phyloP scores from a whole-genome alignment of 2,113 vertebrate species.

The Anser cygnoides region DNA sequence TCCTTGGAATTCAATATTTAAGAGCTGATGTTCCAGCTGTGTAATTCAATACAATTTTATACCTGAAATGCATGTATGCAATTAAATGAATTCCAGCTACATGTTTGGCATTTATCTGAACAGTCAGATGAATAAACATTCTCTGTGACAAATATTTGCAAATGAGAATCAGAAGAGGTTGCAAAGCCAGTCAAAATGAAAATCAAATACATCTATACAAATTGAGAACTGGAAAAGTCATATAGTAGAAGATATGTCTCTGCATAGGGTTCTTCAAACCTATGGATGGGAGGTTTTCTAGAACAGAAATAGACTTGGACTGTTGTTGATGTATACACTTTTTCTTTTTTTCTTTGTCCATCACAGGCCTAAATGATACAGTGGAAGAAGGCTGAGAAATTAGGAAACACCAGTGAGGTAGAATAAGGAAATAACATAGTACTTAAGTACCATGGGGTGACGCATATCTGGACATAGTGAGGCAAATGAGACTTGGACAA shows the following conservation, averaged over 20 bases:
- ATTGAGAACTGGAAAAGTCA: neutral
- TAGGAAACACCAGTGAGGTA: neutral
- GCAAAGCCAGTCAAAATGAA: neutral
- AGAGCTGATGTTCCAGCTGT: neutral
- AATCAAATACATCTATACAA: neutral
- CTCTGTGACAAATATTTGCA: neutral
- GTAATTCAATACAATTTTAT: neutral
- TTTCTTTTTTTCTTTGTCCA: neutral
- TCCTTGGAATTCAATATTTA: neutral
- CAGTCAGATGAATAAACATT: neutral
- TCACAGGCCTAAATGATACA: neutral
- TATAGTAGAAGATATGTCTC: neutral
- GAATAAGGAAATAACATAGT: neutral
- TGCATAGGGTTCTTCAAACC: neutral
- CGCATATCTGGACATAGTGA: neutral
- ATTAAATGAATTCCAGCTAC: neutral
- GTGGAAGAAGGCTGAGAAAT: neutral
- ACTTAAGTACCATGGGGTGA: neutral
- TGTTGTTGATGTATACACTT: neutral
- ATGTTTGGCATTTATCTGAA: neutral
- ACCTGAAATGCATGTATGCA: neutral
- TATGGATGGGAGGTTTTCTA: neutral
- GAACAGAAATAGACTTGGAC: rapidly evolving
- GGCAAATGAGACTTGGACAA: neutral
- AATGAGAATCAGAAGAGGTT: neutral